Evolutionary conservation across 2,797 vertebrate species (phyloP).

Genomic region (Sebastes minor): DNA sequence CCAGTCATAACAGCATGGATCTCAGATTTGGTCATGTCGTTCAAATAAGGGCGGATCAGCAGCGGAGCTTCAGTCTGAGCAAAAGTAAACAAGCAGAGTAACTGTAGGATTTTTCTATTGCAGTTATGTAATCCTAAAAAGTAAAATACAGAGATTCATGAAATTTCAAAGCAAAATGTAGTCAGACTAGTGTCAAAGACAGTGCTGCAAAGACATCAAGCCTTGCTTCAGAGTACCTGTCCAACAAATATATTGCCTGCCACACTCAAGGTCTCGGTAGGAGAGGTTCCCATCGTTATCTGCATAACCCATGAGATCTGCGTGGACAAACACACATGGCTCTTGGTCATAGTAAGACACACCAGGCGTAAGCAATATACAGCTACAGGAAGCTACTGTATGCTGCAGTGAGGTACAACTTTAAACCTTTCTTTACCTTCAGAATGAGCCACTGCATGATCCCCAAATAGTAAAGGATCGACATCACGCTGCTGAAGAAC

Average conservation of each 20-base stretch:
- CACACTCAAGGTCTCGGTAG: slow-evolving; percentile 93
- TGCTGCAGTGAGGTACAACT: not conserved
- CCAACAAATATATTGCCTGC: slow-evolving; percentile 98
- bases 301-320: slow-evolving; percentile 97
- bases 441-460: slow-evolving; percentile 95
- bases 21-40: slow-evolving; percentile 95
- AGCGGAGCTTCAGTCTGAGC: slow-evolving; percentile 91
- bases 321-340: slow-evolving; percentile 57
- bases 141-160: not conserved
- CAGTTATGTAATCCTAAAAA: not conserved
- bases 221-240: slow-evolving; percentile 82
- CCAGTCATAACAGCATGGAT: slow-evolving; percentile 94
- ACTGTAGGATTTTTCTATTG: not conserved
- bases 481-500: slow-evolving; percentile 98
- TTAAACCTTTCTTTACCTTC: slow-evolving; percentile 84
- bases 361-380: not conserved
- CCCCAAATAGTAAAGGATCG: slow-evolving; percentile 91
- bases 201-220: not conserved
- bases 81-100: not conserved
- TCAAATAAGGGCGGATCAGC: slow-evolving; percentile 91
- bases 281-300: slow-evolving; percentile 91
- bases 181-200: not conserved
- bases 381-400: not conserved
- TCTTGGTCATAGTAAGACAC: slow-evolving; percentile 3
- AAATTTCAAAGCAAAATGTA: not conserved